phyloP scores from a whole-genome alignment of 2,797 vertebrate species.

The Parambassis ranga region DNA sequence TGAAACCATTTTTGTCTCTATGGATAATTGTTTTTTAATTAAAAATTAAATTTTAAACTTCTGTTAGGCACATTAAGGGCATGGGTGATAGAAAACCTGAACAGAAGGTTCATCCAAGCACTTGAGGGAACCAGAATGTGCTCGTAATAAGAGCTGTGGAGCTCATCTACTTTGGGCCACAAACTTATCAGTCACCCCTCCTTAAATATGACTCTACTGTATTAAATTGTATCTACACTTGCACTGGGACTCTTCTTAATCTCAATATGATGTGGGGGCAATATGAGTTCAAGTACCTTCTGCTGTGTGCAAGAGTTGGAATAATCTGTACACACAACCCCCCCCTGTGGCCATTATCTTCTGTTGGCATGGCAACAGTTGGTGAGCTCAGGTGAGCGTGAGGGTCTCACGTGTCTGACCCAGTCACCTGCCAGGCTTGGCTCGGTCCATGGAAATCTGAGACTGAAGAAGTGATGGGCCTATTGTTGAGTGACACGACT shows the following conservation, averaged over 20 bases:
- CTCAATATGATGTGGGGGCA: neutral
- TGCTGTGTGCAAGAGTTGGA: neutral
- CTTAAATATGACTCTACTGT: too few species aligned
- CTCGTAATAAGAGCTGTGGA: too few species aligned
- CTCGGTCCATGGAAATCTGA: conserved; percentile 47
- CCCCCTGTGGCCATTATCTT: neutral
- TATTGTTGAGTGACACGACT: conserved; percentile 42
- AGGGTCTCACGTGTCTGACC: conserved; percentile 48
- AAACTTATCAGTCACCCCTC: too few species aligned
- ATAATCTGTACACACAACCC: neutral
- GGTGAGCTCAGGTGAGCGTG: conserved; percentile 63
- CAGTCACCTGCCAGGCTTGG: conserved; percentile 53
- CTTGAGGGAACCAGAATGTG: too few species aligned
- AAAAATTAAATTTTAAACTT: too few species aligned
- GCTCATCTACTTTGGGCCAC: too few species aligned
- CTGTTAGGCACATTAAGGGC: too few species aligned
- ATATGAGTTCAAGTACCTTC: neutral
- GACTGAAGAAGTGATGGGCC: conserved; percentile 26
- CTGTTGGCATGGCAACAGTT: conserved; percentile 66
- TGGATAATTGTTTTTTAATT: too few species aligned
- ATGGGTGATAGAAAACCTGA: too few species aligned
- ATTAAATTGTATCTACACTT: neutral
- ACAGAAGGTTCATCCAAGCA: too few species aligned
- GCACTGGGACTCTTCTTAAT: neutral
- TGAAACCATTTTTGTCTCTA: too few species aligned